Conservation (phyloP, 1,140 invertebrate genomes). For the Lethocerus indicus region DNA sequence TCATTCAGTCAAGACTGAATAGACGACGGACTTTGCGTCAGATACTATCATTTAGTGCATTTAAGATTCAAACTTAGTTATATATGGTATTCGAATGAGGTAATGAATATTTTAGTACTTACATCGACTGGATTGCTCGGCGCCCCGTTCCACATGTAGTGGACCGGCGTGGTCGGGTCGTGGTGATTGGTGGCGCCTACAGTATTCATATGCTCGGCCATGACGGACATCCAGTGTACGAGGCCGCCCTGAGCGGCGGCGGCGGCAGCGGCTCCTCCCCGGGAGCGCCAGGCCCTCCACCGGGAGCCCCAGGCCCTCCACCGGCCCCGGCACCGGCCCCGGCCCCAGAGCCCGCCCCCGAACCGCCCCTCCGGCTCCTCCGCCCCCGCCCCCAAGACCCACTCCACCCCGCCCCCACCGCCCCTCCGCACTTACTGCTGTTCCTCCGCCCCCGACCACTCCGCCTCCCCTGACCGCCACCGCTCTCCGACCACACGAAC, state of each 20-base stretch:
- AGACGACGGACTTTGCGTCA: too few relatives aligned
- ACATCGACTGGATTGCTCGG: too few relatives aligned
- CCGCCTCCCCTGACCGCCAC: neutral
- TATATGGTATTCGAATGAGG: too few relatives aligned
- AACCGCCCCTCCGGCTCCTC: too few relatives aligned
- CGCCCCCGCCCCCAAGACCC: too few relatives aligned
- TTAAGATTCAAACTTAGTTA: too few relatives aligned
- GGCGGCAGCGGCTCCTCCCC: conserved; percentile 21
- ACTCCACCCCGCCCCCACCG: conserved; percentile 13
- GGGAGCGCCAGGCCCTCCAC: conserved; percentile 22
- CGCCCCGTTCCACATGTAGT: conserved; percentile 40
- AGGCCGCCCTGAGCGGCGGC: conserved; percentile 27
- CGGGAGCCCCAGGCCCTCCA: conserved; percentile 8
- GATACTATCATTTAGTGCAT: too few relatives aligned
- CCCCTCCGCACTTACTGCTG: conserved; percentile 10
- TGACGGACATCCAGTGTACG: conserved; percentile 47
- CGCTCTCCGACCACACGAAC: conserved; percentile 12
- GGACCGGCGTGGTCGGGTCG: conserved; percentile 26
- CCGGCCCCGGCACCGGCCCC: too few relatives aligned
- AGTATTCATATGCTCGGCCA: conserved; percentile 42
- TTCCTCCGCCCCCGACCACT: conserved; percentile 8
- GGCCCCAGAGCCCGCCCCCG: too few relatives aligned
- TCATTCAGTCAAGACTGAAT: too few relatives aligned
- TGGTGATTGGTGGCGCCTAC: conserved; percentile 25
- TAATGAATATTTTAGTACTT: conserved; percentile 23